These are phyloP conservation scores for Gobionotothen gibberifrons DNA, from an alignment of 2,797 vertebrate species.

Conservation along the genomic window DNA sequence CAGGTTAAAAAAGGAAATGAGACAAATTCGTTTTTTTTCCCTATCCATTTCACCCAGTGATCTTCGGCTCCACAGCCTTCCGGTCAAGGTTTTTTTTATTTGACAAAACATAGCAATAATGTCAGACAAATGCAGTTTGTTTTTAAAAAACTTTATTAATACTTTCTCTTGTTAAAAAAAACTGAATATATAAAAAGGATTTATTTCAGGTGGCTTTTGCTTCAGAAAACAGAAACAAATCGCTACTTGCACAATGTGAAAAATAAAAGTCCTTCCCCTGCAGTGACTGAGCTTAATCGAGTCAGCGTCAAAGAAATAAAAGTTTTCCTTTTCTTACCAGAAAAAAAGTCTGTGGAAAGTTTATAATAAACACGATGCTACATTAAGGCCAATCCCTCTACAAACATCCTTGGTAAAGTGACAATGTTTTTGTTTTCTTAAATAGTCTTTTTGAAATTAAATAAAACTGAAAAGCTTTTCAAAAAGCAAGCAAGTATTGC, in stretches of 20 bases:
- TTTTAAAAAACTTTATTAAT: slow-evolving; percentile 84
- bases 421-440: slow-evolving; percentile 82
- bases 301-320: slow-evolving; percentile 88
- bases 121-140: neutral
- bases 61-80: too few relatives aligned
- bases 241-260: slow-evolving; percentile 90
- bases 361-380: slow-evolving; percentile 89
- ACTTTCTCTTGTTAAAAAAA: slow-evolving; percentile 80
- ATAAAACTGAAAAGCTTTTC: slow-evolving; percentile 83
- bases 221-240: slow-evolving; percentile 96
- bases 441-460: slow-evolving; percentile 76
- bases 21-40: too few relatives aligned
- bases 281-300: slow-evolving; percentile 87
- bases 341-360: slow-evolving; percentile 91
- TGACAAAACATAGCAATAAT: neutral
- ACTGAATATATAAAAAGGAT: slow-evolving; percentile 74
- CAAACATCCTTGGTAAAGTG: slow-evolving; percentile 94
- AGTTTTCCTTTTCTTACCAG: slow-evolving; percentile 79
- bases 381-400: slow-evolving; percentile 93
- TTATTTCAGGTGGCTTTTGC: slow-evolving; percentile 84
- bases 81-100: neutral
- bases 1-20: neutral
- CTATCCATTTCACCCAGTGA: too few relatives aligned
- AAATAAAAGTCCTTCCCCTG: slow-evolving; percentile 86
- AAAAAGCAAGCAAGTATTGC: slow-evolving; percentile 91